phyloP scores from a whole-genome alignment of 2,797 vertebrate genomes.

The Lutjanus campechanus region DNA sequence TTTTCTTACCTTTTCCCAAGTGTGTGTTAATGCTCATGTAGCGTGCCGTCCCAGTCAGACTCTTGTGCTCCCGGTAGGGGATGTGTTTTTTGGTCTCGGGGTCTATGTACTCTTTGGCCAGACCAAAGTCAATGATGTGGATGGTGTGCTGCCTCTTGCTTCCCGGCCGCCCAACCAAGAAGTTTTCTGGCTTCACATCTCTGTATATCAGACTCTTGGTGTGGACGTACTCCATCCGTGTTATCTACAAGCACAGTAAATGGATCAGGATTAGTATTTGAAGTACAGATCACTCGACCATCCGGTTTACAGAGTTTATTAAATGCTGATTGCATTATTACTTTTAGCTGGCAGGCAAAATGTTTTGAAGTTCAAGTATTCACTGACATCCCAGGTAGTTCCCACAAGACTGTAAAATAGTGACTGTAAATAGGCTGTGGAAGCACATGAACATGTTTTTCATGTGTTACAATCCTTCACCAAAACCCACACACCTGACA shows the following conservation, averaged over 20 bases:
- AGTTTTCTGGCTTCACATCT: conserved; percentile 98
- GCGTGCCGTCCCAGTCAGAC: conserved; percentile 96
- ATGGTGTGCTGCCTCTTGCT: conserved; percentile 97
- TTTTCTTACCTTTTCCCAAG: conserved; percentile 93
- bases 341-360: neutral
- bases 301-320: neutral
- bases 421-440: neutral
- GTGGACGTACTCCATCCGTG: conserved; percentile 98
- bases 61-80: conserved; percentile 99
- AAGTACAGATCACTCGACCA: neutral
- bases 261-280: neutral
- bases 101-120: conserved; percentile 99
- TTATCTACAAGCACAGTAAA: conserved; percentile 86
- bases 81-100: conserved; percentile 99
- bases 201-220: conserved; percentile 98
- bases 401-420: neutral
- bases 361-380: neutral
- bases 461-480: neutral
- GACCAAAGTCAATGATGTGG: conserved; percentile 99
- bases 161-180: conserved; percentile 96
- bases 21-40: conserved; percentile 99
- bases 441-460: neutral
- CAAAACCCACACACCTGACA: neutral
- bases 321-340: neutral
- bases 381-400: too few relatives aligned